Conservation (phyloP, 2,888 invertebrate genomes). For the Arctia plantaginis region DNA sequence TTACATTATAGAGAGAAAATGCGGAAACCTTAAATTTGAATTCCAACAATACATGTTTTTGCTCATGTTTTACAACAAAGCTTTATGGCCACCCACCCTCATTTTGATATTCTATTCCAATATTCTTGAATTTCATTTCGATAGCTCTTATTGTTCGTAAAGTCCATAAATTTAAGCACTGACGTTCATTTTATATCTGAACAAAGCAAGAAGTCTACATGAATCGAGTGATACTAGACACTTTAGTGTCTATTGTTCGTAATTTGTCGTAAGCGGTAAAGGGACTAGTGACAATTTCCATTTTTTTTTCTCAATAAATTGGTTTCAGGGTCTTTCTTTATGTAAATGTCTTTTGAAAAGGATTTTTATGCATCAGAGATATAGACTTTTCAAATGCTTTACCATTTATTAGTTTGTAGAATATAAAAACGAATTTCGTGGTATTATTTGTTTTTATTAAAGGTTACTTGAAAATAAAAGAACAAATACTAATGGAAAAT, state of each 20-base stretch:
- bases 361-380: not conserved
- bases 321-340: conserved; percentile 5
- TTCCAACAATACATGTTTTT: not conserved
- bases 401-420: not conserved
- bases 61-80: not conserved
- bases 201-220: conserved; percentile 37
- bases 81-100: not conserved
- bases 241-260: conserved; percentile 42
- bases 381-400: not conserved
- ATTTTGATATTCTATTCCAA: not conserved
- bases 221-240: conserved; percentile 48
- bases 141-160: conserved; percentile 28
- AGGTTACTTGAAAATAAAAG: not conserved
- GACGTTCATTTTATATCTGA: conserved; percentile 32
- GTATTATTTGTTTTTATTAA: not conserved
- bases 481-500: not conserved
- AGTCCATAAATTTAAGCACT: conserved; percentile 38
- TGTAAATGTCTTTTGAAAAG: conserved; percentile 5
- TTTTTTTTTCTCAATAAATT: conserved; percentile 19
- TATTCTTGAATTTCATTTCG: not conserved
- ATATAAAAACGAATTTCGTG: not conserved
- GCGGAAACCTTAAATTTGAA: not conserved
- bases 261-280: conserved; percentile 33
- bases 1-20: not conserved
- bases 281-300: conserved; percentile 18